Evolutionary conservation across 2,113 vertebrate genomes (phyloP), one percentile per base, ranked within the genome.

Genomic region (Hypanus sabinus): DNA sequence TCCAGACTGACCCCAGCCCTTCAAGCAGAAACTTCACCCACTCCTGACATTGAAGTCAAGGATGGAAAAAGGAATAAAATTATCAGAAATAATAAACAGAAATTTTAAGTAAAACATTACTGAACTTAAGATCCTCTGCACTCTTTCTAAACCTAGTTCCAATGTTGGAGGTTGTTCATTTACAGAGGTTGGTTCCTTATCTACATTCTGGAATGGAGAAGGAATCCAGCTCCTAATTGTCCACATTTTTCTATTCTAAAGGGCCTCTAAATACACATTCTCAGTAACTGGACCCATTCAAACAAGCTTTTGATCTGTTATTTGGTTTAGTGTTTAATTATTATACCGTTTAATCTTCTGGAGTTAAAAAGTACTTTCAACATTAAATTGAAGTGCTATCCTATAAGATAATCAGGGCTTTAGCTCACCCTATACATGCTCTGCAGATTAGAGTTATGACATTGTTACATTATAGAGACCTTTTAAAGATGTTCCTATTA

Each of bases 251-350:
- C 11, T 92, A 33, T 92, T 92, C 22, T 14, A 71, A 71, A 71
- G 10, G 38, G 90, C 65, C 36, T 36, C n/a, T 46, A 36, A 71
- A 27, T 38, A 70, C 65, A 71, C 22, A 87, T 87, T 92, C 90
- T 73, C 90, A 71, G n/a, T 92, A 46, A 92, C 90, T 92, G 65
- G 36, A 92, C 20, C 22, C 20, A 73, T 8, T 71, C 65, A 71
- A 38, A 71, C 33, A 92, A 88, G 85, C 85, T 71, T 92, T 92
- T 92, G 90, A 92, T 92, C 90, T 92, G 90, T 71, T 46, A 38
- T 71, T 71, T 71, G 62, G 18, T 92, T 92, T 92, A 92, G 65
- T 71, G 18, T 92, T 71, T 92, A 71, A 92, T 92, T 71, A 92
- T 71, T 92, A 71, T 71, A 71, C 33, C 36, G 68, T 71, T 92